These are phyloP conservation scores for Rynchops niger DNA, from an alignment of 2,113 vertebrate species.

Conservation along the genomic window DNA sequence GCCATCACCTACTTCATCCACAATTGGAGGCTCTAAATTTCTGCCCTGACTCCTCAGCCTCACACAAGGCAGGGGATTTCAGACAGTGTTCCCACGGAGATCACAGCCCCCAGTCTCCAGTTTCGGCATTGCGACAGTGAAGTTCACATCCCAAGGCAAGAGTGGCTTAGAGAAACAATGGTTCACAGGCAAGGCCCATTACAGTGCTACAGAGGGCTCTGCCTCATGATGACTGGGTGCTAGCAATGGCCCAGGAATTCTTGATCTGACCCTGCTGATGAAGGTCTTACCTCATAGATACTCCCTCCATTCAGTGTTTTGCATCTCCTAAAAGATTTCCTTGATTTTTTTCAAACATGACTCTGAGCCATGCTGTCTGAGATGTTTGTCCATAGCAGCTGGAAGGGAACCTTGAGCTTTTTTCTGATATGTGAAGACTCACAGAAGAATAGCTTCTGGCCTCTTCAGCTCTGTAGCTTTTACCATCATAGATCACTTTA, in stretches of 20 bases:
- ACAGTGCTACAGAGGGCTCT: neutral
- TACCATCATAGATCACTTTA: neutral
- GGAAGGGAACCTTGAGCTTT: neutral
- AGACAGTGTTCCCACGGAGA: neutral
- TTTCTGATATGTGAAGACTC: neutral
- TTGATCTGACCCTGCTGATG: neutral
- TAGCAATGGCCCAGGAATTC: neutral
- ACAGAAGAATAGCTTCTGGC: neutral
- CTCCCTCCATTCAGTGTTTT: neutral
- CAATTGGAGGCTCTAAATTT: neutral
- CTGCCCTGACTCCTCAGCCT: neutral
- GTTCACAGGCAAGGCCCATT: neutral
- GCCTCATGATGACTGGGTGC: neutral
- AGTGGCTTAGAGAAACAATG: neutral
- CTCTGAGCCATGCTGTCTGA: neutral
- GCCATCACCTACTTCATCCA: neutral
- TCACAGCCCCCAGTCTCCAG: neutral
- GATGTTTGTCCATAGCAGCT: neutral
- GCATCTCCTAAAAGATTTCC: neutral
- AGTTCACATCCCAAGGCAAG: neutral
- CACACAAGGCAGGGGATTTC: neutral
- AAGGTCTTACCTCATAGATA: neutral
- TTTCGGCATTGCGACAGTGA: neutral
- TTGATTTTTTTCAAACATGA: neutral
- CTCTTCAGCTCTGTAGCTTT: neutral